phyloP scores from a whole-genome alignment of 2,888 invertebrate species.

The Malachius bipustulatus region DNA sequence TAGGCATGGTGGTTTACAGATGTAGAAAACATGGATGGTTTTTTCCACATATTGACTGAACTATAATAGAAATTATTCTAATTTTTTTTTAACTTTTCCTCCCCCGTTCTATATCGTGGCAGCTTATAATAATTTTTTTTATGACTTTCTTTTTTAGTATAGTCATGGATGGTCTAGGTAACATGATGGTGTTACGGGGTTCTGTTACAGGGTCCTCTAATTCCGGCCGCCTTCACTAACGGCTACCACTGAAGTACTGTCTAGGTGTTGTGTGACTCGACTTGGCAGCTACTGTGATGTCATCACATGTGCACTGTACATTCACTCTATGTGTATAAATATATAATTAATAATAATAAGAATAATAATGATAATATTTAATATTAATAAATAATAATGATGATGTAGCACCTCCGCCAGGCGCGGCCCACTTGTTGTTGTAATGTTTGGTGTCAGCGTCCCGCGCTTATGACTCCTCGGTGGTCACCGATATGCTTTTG shows the following conservation, averaged over 20 bases:
- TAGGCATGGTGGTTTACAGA: no score
- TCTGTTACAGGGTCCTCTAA: conserved; percentile 80
- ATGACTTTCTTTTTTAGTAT: no score
- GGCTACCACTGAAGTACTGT: conserved; percentile 78
- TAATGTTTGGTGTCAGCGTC: conserved; percentile 39
- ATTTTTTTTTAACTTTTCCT: no score
- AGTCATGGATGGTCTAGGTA: no score
- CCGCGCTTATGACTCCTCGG: conserved; percentile 36
- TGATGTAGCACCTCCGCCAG: conserved; percentile 38
- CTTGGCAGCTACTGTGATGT: conserved; percentile 38
- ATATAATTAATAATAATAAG: conserved; percentile 26
- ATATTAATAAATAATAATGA: conserved; percentile 23
- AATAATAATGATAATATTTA: conserved; percentile 20
- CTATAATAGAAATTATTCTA: no score
- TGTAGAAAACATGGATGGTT: no score
- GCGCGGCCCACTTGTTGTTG: conserved; percentile 40
- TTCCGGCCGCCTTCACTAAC: conserved; percentile 97
- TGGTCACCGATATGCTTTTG: conserved; percentile 43
- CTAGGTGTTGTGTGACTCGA: conserved; percentile 37
- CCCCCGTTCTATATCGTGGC: no score
- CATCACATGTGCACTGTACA: conserved; percentile 40
- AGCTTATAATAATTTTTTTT: no score
- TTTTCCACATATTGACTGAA: no score
- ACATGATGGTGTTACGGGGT: neutral
- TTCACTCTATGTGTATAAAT: conserved; percentile 36